These are phyloP conservation scores for Clistopyga incitator DNA, from an alignment of 2,888 invertebrate species.

Conservation along the genomic window DNA sequence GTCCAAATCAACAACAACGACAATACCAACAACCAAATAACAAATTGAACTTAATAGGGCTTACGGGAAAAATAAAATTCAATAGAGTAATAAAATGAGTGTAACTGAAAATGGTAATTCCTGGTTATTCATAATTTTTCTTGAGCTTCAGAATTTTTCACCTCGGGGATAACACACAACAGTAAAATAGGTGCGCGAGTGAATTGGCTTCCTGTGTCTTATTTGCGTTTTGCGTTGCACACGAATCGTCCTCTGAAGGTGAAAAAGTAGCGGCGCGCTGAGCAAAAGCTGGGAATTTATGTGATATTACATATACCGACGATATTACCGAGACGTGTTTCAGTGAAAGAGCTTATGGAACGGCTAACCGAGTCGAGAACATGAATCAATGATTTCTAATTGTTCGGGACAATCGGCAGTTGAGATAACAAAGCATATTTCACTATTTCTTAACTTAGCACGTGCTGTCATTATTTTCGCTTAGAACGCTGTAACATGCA, in stretches of 20 bases:
- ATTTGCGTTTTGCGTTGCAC: background rate
- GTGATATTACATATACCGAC: background rate
- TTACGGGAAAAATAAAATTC: too few relatives aligned
- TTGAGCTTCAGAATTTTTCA: too few relatives aligned
- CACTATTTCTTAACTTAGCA: background rate
- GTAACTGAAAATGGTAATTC: too few relatives aligned
- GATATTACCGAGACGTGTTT: background rate
- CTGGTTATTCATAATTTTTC: too few relatives aligned
- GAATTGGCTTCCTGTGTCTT: background rate
- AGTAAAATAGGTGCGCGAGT: background rate
- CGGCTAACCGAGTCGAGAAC: background rate
- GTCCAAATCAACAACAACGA: too few relatives aligned
- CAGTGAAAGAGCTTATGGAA: slow-evolving; percentile 2
- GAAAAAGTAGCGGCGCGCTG: background rate
- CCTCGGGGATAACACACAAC: background rate
- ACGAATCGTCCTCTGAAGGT: slow-evolving; percentile 2
- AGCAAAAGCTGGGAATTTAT: background rate
- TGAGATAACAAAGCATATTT: slow-evolving; percentile 10
- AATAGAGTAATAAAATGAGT: too few relatives aligned
- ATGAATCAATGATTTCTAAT: slow-evolving; percentile 37
- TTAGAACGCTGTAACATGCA: background rate
- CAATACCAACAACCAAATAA: too few relatives aligned
- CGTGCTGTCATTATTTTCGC: background rate
- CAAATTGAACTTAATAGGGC: too few relatives aligned
- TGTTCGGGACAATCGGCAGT: background rate